Conservation (phyloP, 1,140 invertebrate species). For the Microplitis demolitor region DNA sequence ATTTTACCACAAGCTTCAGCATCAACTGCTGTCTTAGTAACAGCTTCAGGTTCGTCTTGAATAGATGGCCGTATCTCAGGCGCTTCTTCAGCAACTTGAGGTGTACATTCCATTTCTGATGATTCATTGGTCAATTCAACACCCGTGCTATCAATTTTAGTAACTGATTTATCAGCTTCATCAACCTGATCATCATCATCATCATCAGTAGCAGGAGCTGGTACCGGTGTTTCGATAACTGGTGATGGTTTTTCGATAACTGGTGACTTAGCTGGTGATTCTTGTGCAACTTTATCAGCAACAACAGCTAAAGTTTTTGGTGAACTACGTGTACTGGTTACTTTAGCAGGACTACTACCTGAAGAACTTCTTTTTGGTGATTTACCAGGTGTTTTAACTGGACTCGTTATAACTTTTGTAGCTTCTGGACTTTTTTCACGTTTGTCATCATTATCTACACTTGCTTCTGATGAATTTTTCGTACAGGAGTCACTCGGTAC, state of each 20-base stretch:
- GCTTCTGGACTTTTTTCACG: slow-evolving; percentile 43
- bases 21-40: slow-evolving; percentile 18
- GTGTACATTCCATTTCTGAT: slow-evolving; percentile 3
- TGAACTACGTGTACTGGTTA: slow-evolving; percentile 1
- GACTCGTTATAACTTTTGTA: slow-evolving; percentile 11
- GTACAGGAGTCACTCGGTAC: not conserved
- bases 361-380: slow-evolving; percentile 42
- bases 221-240: slow-evolving; percentile 23
- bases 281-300: slow-evolving; percentile 22
- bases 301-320: slow-evolving; percentile 11
- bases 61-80: slow-evolving; percentile 28
- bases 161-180: not conserved
- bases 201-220: not conserved
- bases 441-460: slow-evolving; percentile 23
- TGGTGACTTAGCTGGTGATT: slow-evolving; percentile 29
- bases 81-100: slow-evolving; percentile 33
- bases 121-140: slow-evolving; percentile 3
- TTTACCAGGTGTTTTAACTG: slow-evolving; percentile 48
- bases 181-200: not conserved
- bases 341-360: slow-evolving; percentile 34
- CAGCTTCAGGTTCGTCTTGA: slow-evolving; percentile 36
- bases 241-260: slow-evolving; percentile 39
- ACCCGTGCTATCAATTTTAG: not conserved
- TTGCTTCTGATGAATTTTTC: not conserved
- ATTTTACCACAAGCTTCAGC: slow-evolving; percentile 6